Base-by-base conservation (phyloP, 2,113 vertebrate species). In the Mixornis gularis region DNA sequence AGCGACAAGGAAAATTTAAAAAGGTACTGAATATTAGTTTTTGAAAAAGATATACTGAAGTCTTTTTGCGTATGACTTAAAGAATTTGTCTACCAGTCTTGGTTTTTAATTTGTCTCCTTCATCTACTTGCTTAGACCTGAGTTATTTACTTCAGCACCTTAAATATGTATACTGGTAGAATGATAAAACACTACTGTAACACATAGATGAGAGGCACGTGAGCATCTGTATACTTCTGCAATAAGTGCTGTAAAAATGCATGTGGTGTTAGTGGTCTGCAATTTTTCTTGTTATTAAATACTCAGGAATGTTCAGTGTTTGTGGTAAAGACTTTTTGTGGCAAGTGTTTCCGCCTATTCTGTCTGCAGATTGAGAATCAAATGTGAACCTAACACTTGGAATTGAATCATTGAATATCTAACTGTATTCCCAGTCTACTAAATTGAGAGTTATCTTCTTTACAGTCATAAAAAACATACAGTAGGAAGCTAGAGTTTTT, bases 1-100 rank as follows among this genome's bases (percentile, higher is more conserved):
- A 99, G 97, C 99, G 99, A 97, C 99, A 99, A 99, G 98, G 99
- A 98, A 99, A 99, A 98, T 99, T 98, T 99, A 99, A 99, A 99
- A 99, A 99, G 99, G 99, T 99, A 99, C 99, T 99, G 98, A 97
- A 97, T 98, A 97, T 97, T 98, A 98, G 98, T 98, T 98, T 96
- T 98, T 98, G 93, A 96, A 96, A 97, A 97, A 97, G 92, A 97
- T 97, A 70, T 98, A 56, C 95, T 96, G 95, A 97, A 98, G 81
- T 97, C 92, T 97, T 95, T 95, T 96, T 97, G 92, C 96, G 38
- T 97, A 97, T 96, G 93, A 95, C 93, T 93, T 97, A 83, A 92
- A 96, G 65, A 95, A 94, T 96, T 95, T 97, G 95, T 95, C 92
- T 97, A 72, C 96, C 93, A 95, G 92, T 95, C 85, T 92, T 94